A percentile compares a stretch with the other conserved stretches of the same genome.
Evolutionary conservation across 2,888 invertebrate species (phyloP).

Genomic region (Drosophila kanekoi): DNA sequence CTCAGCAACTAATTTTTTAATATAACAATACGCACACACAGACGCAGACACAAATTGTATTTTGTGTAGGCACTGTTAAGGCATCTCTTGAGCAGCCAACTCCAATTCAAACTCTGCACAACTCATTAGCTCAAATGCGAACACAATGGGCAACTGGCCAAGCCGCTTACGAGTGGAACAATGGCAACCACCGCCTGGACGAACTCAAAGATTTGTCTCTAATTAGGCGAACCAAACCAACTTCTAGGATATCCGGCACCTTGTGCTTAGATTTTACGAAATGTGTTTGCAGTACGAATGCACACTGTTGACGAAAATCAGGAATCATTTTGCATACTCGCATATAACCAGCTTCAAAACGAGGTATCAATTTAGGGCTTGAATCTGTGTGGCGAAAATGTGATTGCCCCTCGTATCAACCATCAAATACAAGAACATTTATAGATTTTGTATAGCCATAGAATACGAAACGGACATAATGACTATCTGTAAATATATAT

Average conservation of each 20-base stretch:
- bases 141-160: slow-evolving; percentile 45
- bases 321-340: slow-evolving; percentile 7
- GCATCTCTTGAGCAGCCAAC: slow-evolving; percentile 13
- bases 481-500: too few species aligned
- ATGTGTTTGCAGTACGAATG: background rate
- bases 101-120: slow-evolving; percentile 42
- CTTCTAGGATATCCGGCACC: slow-evolving; percentile 48
- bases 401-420: too few species aligned
- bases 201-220: slow-evolving; percentile 39
- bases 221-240: slow-evolving; percentile 57
- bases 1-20: slow-evolving; percentile 71
- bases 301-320: slow-evolving; percentile 3
- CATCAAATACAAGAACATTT: too few species aligned
- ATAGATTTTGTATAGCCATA: too few species aligned
- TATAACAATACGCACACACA: slow-evolving; percentile 26
- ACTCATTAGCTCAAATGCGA: slow-evolving; percentile 66
- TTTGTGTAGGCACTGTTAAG: slow-evolving; percentile 14
- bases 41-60: slow-evolving; percentile 36
- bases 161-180: slow-evolving; percentile 36
- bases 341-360: background rate
- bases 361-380: background rate
- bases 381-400: background rate
- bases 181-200: slow-evolving; percentile 31
- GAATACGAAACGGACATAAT: too few species aligned
- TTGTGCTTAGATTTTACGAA: slow-evolving; percentile 15